Percentiles rank a stretch among this genome's conserved stretches.
These are phyloP conservation scores for Argyrosomus regius DNA, from an alignment of 2,797 vertebrate genomes.

Conservation along the genomic window DNA sequence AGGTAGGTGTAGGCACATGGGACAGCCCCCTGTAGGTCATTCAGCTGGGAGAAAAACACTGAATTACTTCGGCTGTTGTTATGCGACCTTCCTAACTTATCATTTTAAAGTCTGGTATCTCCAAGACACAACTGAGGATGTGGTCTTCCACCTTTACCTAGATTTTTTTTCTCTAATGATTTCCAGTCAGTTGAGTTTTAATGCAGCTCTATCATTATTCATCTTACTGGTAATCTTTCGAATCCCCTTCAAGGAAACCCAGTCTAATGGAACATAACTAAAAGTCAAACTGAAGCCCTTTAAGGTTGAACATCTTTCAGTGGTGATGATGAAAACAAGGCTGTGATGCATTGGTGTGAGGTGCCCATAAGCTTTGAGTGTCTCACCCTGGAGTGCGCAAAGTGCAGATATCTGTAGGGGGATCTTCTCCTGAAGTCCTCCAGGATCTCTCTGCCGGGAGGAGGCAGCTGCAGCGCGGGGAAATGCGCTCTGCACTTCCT, in stretches of 20 bases:
- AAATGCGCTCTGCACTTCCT: conserved; percentile 85
- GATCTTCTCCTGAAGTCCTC: conserved; percentile 86
- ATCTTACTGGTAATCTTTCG: neutral
- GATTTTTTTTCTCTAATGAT: neutral
- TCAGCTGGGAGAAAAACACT: conserved; percentile 73
- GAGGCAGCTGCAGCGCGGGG: conserved; percentile 87
- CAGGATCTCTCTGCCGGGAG: conserved; percentile 85
- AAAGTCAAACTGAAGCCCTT: neutral
- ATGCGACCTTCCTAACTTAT: too few species aligned
- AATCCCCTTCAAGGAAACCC: neutral
- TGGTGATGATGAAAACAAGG: too few species aligned
- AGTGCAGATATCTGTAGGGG: conserved; percentile 91
- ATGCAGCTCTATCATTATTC: neutral
- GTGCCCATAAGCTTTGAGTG: neutral
- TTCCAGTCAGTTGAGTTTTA: neutral
- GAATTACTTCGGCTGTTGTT: neutral
- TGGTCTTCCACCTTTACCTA: neutral
- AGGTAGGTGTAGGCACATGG: conserved; percentile 92
- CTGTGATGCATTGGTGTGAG: neutral
- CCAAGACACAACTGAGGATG: neutral
- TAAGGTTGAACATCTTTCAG: neutral
- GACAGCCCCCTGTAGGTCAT: conserved; percentile 88
- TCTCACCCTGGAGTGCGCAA: conserved; percentile 89
- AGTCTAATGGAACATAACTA: neutral
- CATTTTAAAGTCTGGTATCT: too few species aligned